phyloP scores from a whole-genome alignment of 2,797 vertebrate genomes.

The Bovichtus variegatus region DNA sequence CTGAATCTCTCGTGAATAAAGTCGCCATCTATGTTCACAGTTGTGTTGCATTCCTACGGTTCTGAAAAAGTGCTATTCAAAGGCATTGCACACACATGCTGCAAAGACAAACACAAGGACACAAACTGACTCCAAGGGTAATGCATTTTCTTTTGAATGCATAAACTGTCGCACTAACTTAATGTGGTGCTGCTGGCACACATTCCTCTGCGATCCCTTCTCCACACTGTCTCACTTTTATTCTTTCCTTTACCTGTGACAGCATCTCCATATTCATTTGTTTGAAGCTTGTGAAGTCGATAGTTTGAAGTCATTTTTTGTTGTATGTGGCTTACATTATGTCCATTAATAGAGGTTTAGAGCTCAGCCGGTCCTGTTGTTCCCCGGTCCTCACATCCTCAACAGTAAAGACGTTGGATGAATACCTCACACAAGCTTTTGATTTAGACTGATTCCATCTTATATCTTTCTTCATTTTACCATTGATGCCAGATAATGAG shows the following conservation, averaged over 20 bases:
- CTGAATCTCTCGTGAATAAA: slow-evolving; percentile 47
- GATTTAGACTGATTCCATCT: slow-evolving; percentile 19
- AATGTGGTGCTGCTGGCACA: slow-evolving; percentile 15
- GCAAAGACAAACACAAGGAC: slow-evolving; percentile 51
- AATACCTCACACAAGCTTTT: slow-evolving; percentile 11
- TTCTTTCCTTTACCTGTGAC: slow-evolving; percentile 1
- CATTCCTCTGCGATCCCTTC: slow-evolving; percentile 17
- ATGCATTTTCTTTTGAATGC: slow-evolving; percentile 62
- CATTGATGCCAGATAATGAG: slow-evolving; percentile 37
- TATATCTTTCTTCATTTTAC: slow-evolving; percentile 11
- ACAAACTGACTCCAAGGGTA: slow-evolving; percentile 39
- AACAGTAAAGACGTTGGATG: background rate
- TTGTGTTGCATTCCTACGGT: slow-evolving; percentile 44
- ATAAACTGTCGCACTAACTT: slow-evolving; percentile 12
- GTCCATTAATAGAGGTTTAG: slow-evolving; percentile 9
- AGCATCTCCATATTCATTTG: slow-evolving; percentile 3
- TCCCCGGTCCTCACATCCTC: background rate
- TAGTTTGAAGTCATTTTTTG: slow-evolving; percentile 13
- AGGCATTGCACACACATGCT: background rate
- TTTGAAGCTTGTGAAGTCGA: background rate
- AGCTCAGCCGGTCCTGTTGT: slow-evolving; percentile 2
- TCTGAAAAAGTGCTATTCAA: slow-evolving; percentile 43
- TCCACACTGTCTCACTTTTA: slow-evolving; percentile 10
- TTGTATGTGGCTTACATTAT: background rate
- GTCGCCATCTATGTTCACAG: slow-evolving; percentile 35